Base-by-base conservation (phyloP, 1,140 invertebrate species). In the Yoshiicerus persimilis region DNA sequence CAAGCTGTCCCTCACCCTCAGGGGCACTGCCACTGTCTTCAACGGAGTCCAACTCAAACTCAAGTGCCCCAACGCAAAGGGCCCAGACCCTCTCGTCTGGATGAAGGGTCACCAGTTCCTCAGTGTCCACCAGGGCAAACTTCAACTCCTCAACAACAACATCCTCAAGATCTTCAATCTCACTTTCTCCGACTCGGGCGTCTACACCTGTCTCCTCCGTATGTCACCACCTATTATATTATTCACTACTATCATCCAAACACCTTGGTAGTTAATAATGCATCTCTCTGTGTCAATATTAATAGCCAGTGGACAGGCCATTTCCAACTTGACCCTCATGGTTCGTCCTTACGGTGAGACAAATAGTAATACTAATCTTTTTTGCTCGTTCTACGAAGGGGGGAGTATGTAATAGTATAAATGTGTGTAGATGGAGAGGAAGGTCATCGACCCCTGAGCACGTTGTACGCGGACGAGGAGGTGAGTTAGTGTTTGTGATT, bases 31-130 rank as follows among this genome's bases (percentile, higher is more conserved):
- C 0, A 95, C 95, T 0, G 95, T 98, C 39, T 97, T 96, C 92
- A 94, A 95, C 90, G 97, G 97, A 56, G 97, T 96, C 0, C 96
- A 96, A 91, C 94, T 98, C 75, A 97, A 97, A 92, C 97, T 98
- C 88, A 96, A 97, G 91, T 98, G 97, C 92, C 89, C 89, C 4
- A 36, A 11, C 6, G 3, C 62, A 70, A 86, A 36, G 36, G n/a
- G 20, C 85, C 80, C 39, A 92, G 93, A 1, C 6, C 92, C 95
- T 92, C 96, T 97, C 87, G 93, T 95, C 90, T 97, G 97, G 96
- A 95, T 94, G 56, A 97, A 97, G 92, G 96, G 97, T 91, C 94
- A 96, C 80, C 94, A 95, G 89, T 94, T 95, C 64, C 34, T 92
- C 70, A 84, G 88, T 38, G 93, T 97, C 84, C 94, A 94, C 10